phyloP scores from a whole-genome alignment of 2,797 vertebrate species.

The Xiphorhynchus erythropygius region DNA sequence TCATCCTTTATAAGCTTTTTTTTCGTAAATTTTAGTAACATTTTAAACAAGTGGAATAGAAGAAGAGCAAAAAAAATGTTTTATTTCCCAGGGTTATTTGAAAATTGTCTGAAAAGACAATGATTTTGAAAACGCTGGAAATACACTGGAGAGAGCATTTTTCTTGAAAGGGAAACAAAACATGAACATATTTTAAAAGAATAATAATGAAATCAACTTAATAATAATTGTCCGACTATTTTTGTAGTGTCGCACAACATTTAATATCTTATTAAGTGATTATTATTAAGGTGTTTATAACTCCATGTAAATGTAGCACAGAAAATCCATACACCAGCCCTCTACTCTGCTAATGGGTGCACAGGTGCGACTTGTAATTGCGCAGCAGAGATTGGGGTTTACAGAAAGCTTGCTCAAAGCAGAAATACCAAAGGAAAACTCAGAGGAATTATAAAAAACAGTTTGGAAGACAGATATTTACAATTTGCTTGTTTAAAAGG shows the following conservation, averaged over 20 bases:
- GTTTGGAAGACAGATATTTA: neutral
- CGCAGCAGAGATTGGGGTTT: neutral
- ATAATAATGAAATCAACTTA: neutral
- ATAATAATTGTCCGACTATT: neutral
- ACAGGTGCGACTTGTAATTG: neutral
- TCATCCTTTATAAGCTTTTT: neutral
- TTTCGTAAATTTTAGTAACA: neutral
- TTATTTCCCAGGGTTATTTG: conserved; percentile 46
- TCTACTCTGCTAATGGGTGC: neutral
- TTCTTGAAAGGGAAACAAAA: neutral
- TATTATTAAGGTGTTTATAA: neutral
- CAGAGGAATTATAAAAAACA: neutral
- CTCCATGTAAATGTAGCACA: neutral
- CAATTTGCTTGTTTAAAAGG: neutral
- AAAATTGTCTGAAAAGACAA: conserved; percentile 46
- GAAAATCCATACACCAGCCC: neutral
- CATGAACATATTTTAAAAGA: neutral
- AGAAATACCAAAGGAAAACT: neutral
- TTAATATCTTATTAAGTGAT: neutral
- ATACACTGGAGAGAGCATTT: neutral
- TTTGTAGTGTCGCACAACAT: neutral
- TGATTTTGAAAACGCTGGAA: conserved; percentile 6
- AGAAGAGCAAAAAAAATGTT: neutral
- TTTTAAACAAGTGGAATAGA: conserved; percentile 23
- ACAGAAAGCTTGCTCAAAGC: neutral